A percentile compares a stretch with the other conserved stretches of the same genome.
phyloP scores from a whole-genome alignment of 37 sponge, comb jelly and placozoan species.

The Halichondria panicea region DNA sequence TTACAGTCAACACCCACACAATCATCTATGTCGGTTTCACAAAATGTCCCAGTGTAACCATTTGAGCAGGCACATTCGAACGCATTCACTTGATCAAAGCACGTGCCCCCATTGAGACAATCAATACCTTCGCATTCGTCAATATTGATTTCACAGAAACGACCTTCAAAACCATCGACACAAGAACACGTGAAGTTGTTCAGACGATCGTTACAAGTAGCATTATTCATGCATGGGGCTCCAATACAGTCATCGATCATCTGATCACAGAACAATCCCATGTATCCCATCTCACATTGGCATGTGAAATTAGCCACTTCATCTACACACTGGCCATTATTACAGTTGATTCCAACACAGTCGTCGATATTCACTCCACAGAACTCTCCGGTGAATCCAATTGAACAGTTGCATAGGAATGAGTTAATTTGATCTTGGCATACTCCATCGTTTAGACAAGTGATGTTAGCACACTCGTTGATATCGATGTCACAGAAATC shows the following conservation, averaged over 20 bases:
- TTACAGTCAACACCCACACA: slow-evolving; percentile 32
- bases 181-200: slow-evolving; percentile 37
- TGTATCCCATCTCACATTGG: slow-evolving; percentile 32
- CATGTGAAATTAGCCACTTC: slow-evolving; percentile 32
- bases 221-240: slow-evolving; percentile 11
- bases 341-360: slow-evolving; percentile 11
- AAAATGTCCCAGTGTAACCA: slow-evolving; percentile 41
- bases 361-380: slow-evolving; percentile 7
- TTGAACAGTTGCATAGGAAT: slow-evolving; percentile 13
- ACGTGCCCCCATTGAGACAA: slow-evolving; percentile 54
- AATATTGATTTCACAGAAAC: slow-evolving; percentile 22
- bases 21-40: slow-evolving; percentile 49
- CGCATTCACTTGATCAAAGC: slow-evolving; percentile 15
- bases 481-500: slow-evolving; percentile 17
- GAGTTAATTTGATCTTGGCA: slow-evolving; percentile 22
- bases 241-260: slow-evolving; percentile 57
- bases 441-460: slow-evolving; percentile 29
- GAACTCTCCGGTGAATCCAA: slow-evolving; percentile 32
- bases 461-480: slow-evolving; percentile 5
- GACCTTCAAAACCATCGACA: slow-evolving; percentile 28
- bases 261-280: slow-evolving; percentile 30
- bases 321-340: slow-evolving; percentile 36
- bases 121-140: not conserved
- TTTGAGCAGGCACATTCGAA: slow-evolving; percentile 44
- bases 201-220: slow-evolving; percentile 32